Base-by-base conservation (phyloP, 2,888 invertebrate species). In the Metallyticus violacea region DNA sequence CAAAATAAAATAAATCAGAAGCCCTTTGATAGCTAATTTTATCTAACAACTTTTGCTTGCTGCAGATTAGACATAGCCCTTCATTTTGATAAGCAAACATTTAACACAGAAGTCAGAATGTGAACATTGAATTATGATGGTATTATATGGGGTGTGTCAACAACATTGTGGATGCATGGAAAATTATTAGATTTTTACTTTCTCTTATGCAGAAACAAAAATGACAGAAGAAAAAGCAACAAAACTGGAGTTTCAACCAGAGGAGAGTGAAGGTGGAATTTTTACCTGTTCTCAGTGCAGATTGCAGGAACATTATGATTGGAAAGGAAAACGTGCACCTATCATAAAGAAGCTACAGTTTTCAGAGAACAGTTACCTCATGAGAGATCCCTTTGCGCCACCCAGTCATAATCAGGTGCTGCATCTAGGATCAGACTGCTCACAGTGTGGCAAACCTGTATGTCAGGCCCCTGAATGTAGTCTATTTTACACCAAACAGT, bases 311-410 rank as follows among this genome's bases (percentile, higher is more conserved):
- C 93, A 93, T 88, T 96, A 94, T 86, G 94, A 97, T 89, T 97
- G 96, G 90, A 96, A 95, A 91, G 97, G 97, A 27, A 93, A 91
- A 22, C 93, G 93, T 88, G 97, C 97, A 28, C 95, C 96, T 3
- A 97, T 97, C 91, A 94, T 95, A 2, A 94, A 94, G 88, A 94
- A 95, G 87, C 92, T 96, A 77, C 91, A 92, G 76, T 94, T 97
- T 86, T 92, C 93, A 89, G 97, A 97, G 90, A 94, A 96, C 62
- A 95, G 95, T 88, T 98, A 96, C 91, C 91, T 97, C 0, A 96
- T 97, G 94, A 96, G 96, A 90, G 97, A 98, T 92, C 98, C 98
- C 0, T 98, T 97, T 90, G 94, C 95, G 89, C 94, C 95, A 1
- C 95, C 95, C 6, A 95, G 94, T 86, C 95, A 94, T 90, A 94